A percentile compares a stretch with the other conserved stretches of the same genome.
phyloP scores from a whole-genome alignment of 1,140 invertebrate species.

The Drosophila pseudoobscura region DNA sequence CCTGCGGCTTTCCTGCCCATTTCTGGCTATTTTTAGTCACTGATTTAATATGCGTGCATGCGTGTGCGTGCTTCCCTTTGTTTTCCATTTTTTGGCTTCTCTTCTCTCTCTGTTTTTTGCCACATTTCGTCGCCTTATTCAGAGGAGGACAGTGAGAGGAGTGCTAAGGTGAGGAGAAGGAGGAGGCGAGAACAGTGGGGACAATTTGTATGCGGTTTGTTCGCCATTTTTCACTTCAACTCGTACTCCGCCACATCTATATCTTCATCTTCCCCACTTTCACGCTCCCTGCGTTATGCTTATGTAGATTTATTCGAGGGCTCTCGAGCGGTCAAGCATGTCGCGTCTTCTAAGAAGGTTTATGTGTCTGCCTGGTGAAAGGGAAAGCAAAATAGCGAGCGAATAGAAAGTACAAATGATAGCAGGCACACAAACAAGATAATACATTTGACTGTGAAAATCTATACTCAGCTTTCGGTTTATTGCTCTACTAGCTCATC shows the following conservation, averaged over 20 bases:
- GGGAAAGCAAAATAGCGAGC: constrained; percentile 8
- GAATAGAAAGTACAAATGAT: too few relatives aligned
- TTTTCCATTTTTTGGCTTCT: constrained; percentile 45
- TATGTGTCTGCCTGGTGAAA: constrained; percentile 28
- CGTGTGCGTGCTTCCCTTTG: constrained; percentile 67
- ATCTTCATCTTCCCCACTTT: not conserved
- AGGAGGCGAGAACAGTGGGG: constrained; percentile 35
- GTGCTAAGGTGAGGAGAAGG: not conserved
- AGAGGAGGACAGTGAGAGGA: constrained; percentile 27
- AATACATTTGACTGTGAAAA: too few relatives aligned
- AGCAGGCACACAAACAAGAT: too few relatives aligned
- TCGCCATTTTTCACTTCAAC: constrained; percentile 76
- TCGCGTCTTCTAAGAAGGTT: constrained; percentile 41
- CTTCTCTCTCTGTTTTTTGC: constrained; percentile 18
- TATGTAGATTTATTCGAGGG: constrained; percentile 70
- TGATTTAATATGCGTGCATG: constrained; percentile 81
- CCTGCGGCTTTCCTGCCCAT: not conserved
- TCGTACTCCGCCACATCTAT: constrained; percentile 17
- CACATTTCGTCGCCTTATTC: constrained; percentile 66
- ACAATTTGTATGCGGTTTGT: constrained; percentile 80
- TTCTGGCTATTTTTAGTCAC: constrained; percentile 69
- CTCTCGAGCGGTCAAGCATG: constrained; percentile 54
- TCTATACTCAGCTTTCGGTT: too few relatives aligned
- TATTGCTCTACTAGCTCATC: too few relatives aligned
- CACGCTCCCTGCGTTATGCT: constrained; percentile 36